These are phyloP conservation scores for Argyra leucocephala DNA, from an alignment of 2,888 invertebrate species.

Conservation along the genomic window DNA sequence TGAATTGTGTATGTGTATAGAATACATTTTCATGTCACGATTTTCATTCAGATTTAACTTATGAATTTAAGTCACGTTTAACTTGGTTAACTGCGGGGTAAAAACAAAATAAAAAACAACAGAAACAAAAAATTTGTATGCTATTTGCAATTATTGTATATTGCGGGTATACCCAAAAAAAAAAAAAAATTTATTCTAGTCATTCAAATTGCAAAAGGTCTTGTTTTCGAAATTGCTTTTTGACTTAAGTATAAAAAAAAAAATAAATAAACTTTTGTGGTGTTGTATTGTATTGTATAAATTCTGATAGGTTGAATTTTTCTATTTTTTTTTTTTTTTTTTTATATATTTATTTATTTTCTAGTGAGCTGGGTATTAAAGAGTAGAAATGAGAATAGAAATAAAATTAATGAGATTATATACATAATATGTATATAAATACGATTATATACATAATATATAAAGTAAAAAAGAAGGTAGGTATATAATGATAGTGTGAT, in stretches of 20 bases:
- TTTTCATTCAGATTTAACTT: not conserved
- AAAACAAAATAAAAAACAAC: not conserved
- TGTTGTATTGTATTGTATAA: too few relatives aligned
- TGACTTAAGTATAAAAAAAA: not conserved
- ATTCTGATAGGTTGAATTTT: too few relatives aligned
- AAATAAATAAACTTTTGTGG: too few relatives aligned
- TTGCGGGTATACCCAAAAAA: not conserved
- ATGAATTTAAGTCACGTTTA: not conserved
- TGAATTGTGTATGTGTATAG: not conserved
- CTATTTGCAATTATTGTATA: slow-evolving; percentile 3
- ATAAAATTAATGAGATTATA: too few relatives aligned
- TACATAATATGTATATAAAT: too few relatives aligned
- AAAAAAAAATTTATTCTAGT: not conserved
- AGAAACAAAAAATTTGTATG: not conserved
- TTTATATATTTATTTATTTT: too few relatives aligned
- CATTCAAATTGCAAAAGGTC: slow-evolving; percentile 3
- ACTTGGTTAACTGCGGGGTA: slow-evolving; percentile 4
- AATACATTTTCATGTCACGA: not conserved
- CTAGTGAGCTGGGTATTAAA: too few relatives aligned
- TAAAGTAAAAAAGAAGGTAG: too few relatives aligned
- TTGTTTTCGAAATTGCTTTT: slow-evolving; percentile 1
- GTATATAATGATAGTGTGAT: too few relatives aligned
- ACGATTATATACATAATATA: too few relatives aligned
- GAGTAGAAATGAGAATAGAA: too few relatives aligned
- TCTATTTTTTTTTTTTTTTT: too few relatives aligned